Evolutionary conservation across 2,888 invertebrate species (phyloP).

Genomic region (Ornithoptera alexandrae): DNA sequence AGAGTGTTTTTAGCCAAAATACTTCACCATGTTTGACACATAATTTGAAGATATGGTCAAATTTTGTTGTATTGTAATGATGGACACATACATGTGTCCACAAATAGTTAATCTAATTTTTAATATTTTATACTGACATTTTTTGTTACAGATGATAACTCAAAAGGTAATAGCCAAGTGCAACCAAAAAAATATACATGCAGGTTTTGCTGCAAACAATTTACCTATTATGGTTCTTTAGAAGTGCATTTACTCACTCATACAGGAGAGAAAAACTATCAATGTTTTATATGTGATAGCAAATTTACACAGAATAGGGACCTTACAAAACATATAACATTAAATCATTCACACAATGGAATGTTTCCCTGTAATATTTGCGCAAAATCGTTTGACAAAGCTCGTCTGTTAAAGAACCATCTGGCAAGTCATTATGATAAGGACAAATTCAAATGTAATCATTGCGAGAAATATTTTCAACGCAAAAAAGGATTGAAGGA

Average conservation of each 20-base stretch:
- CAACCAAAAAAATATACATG: slow-evolving; percentile 46
- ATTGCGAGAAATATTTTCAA: slow-evolving; percentile 60
- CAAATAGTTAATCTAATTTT: no score
- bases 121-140: not conserved
- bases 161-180: slow-evolving; percentile 29
- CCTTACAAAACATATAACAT: slow-evolving; percentile 55
- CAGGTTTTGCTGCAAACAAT: slow-evolving; percentile 49
- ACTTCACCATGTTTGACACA: no score
- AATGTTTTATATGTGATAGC: slow-evolving; percentile 54
- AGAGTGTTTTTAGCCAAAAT: no score
- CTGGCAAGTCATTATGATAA: slow-evolving; percentile 51
- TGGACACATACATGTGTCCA: no score
- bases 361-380: slow-evolving; percentile 58
- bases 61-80: no score
- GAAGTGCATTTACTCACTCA: slow-evolving; percentile 52
- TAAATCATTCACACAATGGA: slow-evolving; percentile 46
- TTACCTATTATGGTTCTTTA: slow-evolving; percentile 50
- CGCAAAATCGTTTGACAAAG: slow-evolving; percentile 50
- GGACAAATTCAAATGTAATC: slow-evolving; percentile 57
- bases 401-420: slow-evolving; percentile 57
- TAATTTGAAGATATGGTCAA: no score
- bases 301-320: slow-evolving; percentile 57
- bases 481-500: slow-evolving; percentile 65
- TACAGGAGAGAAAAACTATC: slow-evolving; percentile 55
- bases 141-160: slow-evolving; percentile 35